Base-by-base conservation (phyloP, 2,113 vertebrate species). In the Chunga burmeisteri region DNA sequence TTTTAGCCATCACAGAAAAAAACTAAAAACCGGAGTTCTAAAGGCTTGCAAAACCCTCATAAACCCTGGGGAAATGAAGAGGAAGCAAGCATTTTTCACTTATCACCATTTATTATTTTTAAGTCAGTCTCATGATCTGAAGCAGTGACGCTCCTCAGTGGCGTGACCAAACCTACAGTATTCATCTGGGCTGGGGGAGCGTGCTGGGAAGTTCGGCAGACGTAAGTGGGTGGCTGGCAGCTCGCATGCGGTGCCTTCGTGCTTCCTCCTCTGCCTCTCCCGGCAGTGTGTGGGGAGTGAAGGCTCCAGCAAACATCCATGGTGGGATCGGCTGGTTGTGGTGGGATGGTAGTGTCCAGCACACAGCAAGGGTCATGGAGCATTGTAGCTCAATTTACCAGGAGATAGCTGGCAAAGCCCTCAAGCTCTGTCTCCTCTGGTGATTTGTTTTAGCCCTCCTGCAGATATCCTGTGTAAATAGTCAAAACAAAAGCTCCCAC, bases 201-300 rank as follows among this genome's bases (percentile, higher is more conserved):
- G 2, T 6, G 5, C 78, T 68, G 84, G 77, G 36, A 89, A 56
- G 47, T 56, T 75, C 34, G 96, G 93, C 93, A 91, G 80, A 26
- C 53, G 8, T n/a, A 56, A 62, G 95, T 87, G 91, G 56, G 61
- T 87, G 92, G 94, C 77, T 96, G 95, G 95, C 91, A 96, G 94
- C 93, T 89, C 38, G 6, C 38, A 29, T 7, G 50, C 7, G 2
- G 47, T 72, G 68, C 86, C 77, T 91, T 92, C 81, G 21, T 94
- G 77, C 89, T 44, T 16, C 93, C 70, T 91, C 94, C 95, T 81
- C 95, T 95, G 83, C 91, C 81, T 96, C 92, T 95, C 73, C 50
- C 3, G 8, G 84, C 38, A 30, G 82, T 0, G 1, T 6, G 59
- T 18, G 84, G 36, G 68, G 50, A 84, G 11, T 0, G 9, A 74